phyloP scores from a whole-genome alignment of 2,888 invertebrate genomes.

The Chrysomela aeneicollis region DNA sequence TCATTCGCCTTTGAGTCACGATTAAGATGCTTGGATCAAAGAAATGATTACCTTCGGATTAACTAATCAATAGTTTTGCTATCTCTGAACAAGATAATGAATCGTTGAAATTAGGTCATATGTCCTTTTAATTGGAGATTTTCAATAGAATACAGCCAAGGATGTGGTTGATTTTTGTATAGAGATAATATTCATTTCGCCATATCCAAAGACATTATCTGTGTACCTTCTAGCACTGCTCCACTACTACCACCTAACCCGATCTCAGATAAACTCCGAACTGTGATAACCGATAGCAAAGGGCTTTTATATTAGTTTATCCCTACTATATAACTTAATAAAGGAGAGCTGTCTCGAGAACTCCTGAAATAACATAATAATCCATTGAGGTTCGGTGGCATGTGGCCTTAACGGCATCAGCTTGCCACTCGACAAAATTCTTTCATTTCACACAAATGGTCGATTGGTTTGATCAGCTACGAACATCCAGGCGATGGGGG shows the following conservation, averaged over 20 bases:
- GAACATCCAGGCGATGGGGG: neutral
- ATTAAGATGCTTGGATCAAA: too few relatives aligned
- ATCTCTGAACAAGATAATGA: too few relatives aligned
- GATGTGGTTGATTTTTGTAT: too few relatives aligned
- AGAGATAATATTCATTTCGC: too few relatives aligned
- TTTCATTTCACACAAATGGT: neutral
- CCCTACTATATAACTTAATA: neutral
- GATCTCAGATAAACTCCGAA: neutral
- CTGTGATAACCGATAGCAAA: neutral
- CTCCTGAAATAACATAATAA: conserved; percentile 3
- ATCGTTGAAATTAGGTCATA: too few relatives aligned
- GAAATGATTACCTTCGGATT: too few relatives aligned
- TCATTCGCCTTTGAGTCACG: too few relatives aligned
- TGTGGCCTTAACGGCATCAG: neutral
- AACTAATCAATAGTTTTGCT: too few relatives aligned
- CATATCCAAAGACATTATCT: too few relatives aligned
- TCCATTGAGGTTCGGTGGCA: conserved; percentile 7
- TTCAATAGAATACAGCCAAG: too few relatives aligned
- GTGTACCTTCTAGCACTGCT: too few relatives aligned
- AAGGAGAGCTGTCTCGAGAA: neutral
- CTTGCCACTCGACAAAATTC: neutral
- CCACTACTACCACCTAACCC: neutral
- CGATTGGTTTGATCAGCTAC: conserved; percentile 1
- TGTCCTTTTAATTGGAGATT: too few relatives aligned
- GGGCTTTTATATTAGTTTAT: neutral